These are phyloP conservation scores for Pocillopora meandrina DNA, from an alignment of 92 coral and sea anemone species.

Conservation along the genomic window DNA sequence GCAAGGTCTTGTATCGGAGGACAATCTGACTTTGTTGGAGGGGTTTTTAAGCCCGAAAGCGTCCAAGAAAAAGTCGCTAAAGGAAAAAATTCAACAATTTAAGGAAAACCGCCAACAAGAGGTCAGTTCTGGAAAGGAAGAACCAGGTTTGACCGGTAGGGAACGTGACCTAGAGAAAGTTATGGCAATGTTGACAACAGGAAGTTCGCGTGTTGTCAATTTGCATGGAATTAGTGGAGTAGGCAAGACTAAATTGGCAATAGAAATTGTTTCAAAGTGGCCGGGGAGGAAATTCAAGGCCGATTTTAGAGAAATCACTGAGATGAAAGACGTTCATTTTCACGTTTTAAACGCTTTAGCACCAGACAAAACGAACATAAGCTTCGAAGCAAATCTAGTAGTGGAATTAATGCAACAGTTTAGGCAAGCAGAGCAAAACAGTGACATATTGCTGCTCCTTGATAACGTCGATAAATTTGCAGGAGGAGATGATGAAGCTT, in stretches of 20 bases:
- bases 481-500: not conserved
- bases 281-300: constrained; percentile 17
- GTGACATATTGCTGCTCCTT: constrained; percentile 17
- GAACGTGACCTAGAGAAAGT: constrained; percentile 30
- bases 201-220: constrained; percentile 34
- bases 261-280: constrained; percentile 15
- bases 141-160: constrained; percentile 26
- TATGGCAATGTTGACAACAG: constrained; percentile 3
- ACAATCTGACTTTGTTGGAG: constrained; percentile 31
- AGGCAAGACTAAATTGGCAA: constrained; percentile 70
- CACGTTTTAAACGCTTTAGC: constrained; percentile 38
- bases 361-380: not conserved
- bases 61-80: constrained; percentile 12
- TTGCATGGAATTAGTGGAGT: constrained; percentile 66
- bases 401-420: constrained; percentile 20
- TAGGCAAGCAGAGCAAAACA: not conserved
- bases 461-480: constrained; percentile 35
- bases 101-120: not conserved
- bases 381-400: constrained; percentile 31
- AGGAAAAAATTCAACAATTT: constrained; percentile 11
- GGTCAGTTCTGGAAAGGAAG: not conserved
- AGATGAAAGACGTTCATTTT: constrained; percentile 29
- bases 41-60: constrained; percentile 12
- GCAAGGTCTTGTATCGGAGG: constrained; percentile 34
- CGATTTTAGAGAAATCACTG: constrained; percentile 42